Evolutionary conservation across 1,140 invertebrate genomes (phyloP), one percentile per base, ranked within the genome.

Genomic region (Dysdera silvatica): DNA sequence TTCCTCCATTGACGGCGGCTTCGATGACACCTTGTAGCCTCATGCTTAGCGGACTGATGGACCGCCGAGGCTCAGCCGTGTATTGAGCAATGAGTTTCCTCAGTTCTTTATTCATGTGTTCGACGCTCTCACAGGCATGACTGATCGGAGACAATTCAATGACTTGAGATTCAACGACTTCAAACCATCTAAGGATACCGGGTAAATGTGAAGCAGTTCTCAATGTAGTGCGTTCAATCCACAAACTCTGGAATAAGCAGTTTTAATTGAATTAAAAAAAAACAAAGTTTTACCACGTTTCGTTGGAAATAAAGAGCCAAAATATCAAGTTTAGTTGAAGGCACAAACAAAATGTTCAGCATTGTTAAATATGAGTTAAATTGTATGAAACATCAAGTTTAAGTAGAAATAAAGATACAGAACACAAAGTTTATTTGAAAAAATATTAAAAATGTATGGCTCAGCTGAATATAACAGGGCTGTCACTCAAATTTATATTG

Each of bases 1-100:
- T 89, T 8, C 94, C 94, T n/a, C 93, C 92, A 82, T 92, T 91
- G 0, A 97, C 93, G 68, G 92, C 92, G 0, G 93, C 91, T 75
- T 95, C 93, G 63, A 95, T 92, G 28, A 92, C 90, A 18, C 93
- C 93, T 75, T 82, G 72, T 2, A 97, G 78, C 51, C 89, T 80
- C 91, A 96, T 96, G 4, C 87, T 91, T 65, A 96, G 87, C 0
- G 90, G 90, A 75, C 92, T 91, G 37, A 95, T 86, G 71, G 91
- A 91, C 18, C 84, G 79, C 24, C 68, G 49, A 0, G 86, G 86
- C 69, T 92, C 88, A 0, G 81, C 82, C 0, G 84, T 84, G 71
- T 91, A 91, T 53, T 88, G 84, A 0, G 82, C 81, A 41, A 91
- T 85, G 0, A 93, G 77, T 64, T 85, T 83, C 37, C 84, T 80